Evolutionary conservation across 1,140 invertebrate genomes (phyloP), one percentile per base, ranked within the genome.

Genomic region (Chelonus insularis): DNA sequence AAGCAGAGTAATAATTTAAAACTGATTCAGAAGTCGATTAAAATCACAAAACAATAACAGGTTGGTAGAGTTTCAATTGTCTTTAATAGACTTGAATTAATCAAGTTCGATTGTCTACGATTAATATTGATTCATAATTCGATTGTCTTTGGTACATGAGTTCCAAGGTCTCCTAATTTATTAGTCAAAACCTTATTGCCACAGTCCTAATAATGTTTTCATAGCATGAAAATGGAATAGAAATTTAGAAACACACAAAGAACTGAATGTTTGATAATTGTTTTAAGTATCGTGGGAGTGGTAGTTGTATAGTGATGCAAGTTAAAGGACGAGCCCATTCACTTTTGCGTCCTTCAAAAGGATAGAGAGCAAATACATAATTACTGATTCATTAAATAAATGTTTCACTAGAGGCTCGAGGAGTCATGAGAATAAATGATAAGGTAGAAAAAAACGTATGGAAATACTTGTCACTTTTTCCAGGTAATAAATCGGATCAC

Each of bases 291-390:
- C 20, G 29, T 55, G 52, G 52, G 52, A 55, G 52, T 55, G 52
- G 52, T 55, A 39, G 7, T 9, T 23, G 23, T 39, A 11, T 55
- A 21, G 52, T 55, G n/a, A 29, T 21, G 52, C 52, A 55, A 55
- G 34, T 18, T 55, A 55, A 55, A 55, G 52, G 52, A 55, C 52
- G 52, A 55, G 18, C 23, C 34, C 52, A 23, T 55, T 55, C 52
- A 55, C 52, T 55, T 55, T 55, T 37, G 34, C 20, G 52, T 55
- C 52, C 52, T 55, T 55, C 52, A 37, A 16, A 55, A 55, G 52
- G 52, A 55, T 55, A n/a, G 45, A 29, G 20, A 39, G 29, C 12
- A 52, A 34, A 37, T 55, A 23, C 12, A 52, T 36, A 8, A 52
- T 52, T 52, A 45, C 16, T 52, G 32, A 34, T 36, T 12, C 11